Percentiles rank a stretch among this genome's conserved stretches.
phyloP scores from a whole-genome alignment of 2,797 vertebrate genomes.

The Otolemur crassicaudatus region DNA sequence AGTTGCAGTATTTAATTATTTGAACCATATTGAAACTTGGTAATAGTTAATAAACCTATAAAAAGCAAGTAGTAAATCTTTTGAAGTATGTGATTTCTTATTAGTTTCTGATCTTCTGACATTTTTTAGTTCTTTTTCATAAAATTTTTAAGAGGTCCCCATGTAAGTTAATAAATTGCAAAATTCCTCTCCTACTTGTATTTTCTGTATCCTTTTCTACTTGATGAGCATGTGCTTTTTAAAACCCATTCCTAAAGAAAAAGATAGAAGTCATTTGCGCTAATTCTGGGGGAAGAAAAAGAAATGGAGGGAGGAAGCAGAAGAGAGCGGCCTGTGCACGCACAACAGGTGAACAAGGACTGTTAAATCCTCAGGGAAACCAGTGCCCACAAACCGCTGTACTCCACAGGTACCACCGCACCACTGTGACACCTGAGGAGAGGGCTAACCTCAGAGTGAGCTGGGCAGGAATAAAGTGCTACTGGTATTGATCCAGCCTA shows the following conservation, averaged over 20 bases:
- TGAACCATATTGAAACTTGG: conserved; percentile 85
- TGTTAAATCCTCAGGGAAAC: not conserved
- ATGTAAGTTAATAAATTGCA: conserved; percentile 32
- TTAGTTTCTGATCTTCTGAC: conserved; percentile 22
- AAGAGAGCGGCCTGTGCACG: not conserved
- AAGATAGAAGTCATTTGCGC: not conserved
- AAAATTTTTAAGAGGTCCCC: not conserved
- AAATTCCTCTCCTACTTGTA: not conserved
- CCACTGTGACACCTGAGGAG: not conserved
- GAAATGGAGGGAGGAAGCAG: not conserved
- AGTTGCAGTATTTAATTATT: conserved; percentile 90
- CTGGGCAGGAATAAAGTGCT: conserved; percentile 3
- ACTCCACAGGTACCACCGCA: not conserved
- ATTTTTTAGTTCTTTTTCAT: conserved; percentile 36
- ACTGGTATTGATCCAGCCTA: conserved; percentile 35
- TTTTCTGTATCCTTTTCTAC: not conserved
- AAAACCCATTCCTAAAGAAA: not conserved
- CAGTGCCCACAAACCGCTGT: not conserved
- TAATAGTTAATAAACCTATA: conserved; percentile 86
- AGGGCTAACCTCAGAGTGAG: not conserved
- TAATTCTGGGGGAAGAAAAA: not conserved
- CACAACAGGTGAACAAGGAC: not conserved
- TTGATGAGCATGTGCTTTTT: not conserved
- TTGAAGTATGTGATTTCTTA: not conserved
- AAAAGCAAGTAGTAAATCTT: conserved; percentile 66